Evolutionary conservation across 1,140 invertebrate genomes (phyloP).

Genomic region (Drosophila rhopaloa): DNA sequence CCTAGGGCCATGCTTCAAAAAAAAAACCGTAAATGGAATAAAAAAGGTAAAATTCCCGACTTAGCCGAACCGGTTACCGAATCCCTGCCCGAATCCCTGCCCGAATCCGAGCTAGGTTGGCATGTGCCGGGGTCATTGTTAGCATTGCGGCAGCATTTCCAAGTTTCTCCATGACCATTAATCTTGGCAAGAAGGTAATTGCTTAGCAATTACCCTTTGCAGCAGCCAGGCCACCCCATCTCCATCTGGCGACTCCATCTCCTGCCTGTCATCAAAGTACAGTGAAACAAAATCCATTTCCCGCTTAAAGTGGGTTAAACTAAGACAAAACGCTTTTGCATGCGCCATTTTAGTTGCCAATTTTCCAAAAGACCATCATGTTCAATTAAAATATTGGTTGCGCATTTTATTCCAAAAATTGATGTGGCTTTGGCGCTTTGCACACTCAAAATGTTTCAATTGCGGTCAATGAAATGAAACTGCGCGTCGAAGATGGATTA

Average conservation of each 20-base stretch:
- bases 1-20: conserved; percentile 34
- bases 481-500: conserved; percentile 10
- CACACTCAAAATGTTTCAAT: conserved; percentile 22
- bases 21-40: conserved; percentile 2
- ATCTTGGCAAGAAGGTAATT: conserved; percentile 81
- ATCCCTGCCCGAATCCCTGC: conserved; percentile 10
- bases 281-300: conserved; percentile 20
- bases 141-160: conserved; percentile 78
- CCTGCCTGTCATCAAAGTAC: conserved; percentile 25
- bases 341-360: conserved; percentile 4
- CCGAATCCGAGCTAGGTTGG: conserved; percentile 33
- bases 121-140: conserved; percentile 70
- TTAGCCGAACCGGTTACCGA: conserved; percentile 10
- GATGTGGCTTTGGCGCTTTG: neutral
- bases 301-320: neutral
- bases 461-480: conserved; percentile 11
- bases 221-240: conserved; percentile 14
- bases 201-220: conserved; percentile 78
- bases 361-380: conserved; percentile 10
- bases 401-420: conserved; percentile 13
- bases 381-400: conserved; percentile 22
- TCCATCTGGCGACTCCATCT: neutral
- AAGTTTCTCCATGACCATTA: conserved; percentile 73
- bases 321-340: neutral
- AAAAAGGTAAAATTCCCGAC: conserved; percentile 12